These are phyloP conservation scores for Drosophila lutescens DNA, from an alignment of 2,888 invertebrate genomes.

Conservation along the genomic window DNA sequence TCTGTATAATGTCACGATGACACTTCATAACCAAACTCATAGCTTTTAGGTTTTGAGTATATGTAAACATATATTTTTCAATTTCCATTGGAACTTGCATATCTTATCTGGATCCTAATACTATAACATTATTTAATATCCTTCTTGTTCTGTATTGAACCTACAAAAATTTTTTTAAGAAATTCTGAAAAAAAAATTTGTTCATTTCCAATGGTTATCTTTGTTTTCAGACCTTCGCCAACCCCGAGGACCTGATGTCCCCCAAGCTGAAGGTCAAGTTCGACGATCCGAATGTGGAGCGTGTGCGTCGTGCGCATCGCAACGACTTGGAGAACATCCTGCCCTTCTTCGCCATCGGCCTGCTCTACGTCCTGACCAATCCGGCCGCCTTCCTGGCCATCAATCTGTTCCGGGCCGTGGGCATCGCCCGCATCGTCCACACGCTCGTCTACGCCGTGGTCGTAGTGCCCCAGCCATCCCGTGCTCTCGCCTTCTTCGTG, in stretches of 20 bases:
- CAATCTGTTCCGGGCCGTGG: constrained; percentile 86
- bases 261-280: constrained; percentile 83
- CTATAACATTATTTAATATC: too few relatives aligned
- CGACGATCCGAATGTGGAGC: constrained; percentile 85
- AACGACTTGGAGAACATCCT: constrained; percentile 88
- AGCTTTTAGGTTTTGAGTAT: too few relatives aligned
- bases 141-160: too few relatives aligned
- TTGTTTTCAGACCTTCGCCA: constrained; percentile 85
- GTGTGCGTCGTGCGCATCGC: constrained; percentile 86
- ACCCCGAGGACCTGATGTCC: constrained; percentile 85
- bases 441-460: constrained; percentile 86
- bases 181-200: too few relatives aligned
- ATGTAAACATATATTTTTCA: too few relatives aligned
- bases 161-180: too few relatives aligned
- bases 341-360: constrained; percentile 85
- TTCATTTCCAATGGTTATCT: neutral
- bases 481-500: constrained; percentile 85
- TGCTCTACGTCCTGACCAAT: constrained; percentile 85
- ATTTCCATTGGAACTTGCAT: too few relatives aligned
- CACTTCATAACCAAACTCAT: too few relatives aligned
- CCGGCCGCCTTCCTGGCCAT: constrained; percentile 85
- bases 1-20: too few relatives aligned
- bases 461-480: constrained; percentile 85
- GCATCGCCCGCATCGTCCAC: constrained; percentile 85
- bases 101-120: too few relatives aligned